A percentile compares a stretch with the other conserved stretches of the same genome.
Evolutionary conservation across 2,888 invertebrate genomes (phyloP).

Genomic region (Drosophila pegasa): DNA sequence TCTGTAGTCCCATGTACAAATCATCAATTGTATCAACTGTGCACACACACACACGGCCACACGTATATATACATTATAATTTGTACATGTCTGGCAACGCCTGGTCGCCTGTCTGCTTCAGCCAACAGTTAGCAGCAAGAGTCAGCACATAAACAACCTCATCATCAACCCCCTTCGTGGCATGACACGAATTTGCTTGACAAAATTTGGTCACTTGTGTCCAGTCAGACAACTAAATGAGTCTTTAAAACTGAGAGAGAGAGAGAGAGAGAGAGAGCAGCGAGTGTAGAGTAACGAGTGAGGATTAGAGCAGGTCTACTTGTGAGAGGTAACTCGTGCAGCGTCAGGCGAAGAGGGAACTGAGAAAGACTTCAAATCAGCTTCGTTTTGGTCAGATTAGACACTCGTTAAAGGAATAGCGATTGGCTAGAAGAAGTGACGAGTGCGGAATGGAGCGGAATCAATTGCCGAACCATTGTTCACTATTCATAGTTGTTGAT

Average conservation of each 20-base stretch:
- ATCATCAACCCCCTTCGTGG: conserved; percentile 5
- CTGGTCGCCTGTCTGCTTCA: conserved; percentile 31
- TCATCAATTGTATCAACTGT: conserved; percentile 52
- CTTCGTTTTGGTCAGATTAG: too few relatives aligned
- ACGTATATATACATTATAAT: conserved; percentile 15
- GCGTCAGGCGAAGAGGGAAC: too few relatives aligned
- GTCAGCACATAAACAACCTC: conserved; percentile 1
- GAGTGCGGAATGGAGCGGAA: too few relatives aligned
- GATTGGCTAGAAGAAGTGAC: too few relatives aligned
- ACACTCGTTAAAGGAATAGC: too few relatives aligned
- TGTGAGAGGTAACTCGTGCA: background rate
- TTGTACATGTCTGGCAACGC: conserved; percentile 39
- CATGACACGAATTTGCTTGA: conserved; percentile 41
- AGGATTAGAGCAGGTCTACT: too few relatives aligned
- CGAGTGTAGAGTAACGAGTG: background rate
- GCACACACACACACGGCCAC: conserved; percentile 16
- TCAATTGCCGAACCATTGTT: too few relatives aligned
- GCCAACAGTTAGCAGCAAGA: conserved; percentile 19
- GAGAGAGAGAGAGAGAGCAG: background rate
- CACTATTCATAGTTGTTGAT: too few relatives aligned
- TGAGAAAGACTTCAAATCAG: too few relatives aligned
- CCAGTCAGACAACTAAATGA: background rate
- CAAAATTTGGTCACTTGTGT: conserved; percentile 29
- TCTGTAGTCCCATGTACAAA: conserved; percentile 11
- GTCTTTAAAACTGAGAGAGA: background rate